Conservation (phyloP, 2,113 vertebrate genomes). For the Bagarius yarrelli region DNA sequence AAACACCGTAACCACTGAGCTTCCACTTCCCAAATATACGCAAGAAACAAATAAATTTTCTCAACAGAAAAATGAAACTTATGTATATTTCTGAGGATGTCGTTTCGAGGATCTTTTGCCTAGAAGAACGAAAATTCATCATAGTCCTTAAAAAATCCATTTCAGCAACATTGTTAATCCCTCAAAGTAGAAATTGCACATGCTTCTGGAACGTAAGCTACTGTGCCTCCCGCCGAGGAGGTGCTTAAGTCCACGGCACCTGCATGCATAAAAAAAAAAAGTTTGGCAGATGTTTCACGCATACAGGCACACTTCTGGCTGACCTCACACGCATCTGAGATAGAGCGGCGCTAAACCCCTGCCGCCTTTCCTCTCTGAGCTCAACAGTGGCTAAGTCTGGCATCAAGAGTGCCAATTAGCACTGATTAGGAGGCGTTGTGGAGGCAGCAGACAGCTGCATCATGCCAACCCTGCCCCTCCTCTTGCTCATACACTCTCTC, state of each 20-base stretch:
- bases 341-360: constrained; percentile 36
- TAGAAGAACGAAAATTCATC: constrained; percentile 18
- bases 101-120: constrained; percentile 39
- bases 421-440: constrained; percentile 60
- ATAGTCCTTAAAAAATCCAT: constrained; percentile 6
- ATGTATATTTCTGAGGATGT: constrained; percentile 49
- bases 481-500: background rate
- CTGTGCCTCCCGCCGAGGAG: background rate
- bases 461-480: constrained; percentile 47
- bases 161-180: constrained; percentile 20
- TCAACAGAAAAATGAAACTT: too few relatives aligned
- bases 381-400: constrained; percentile 54
- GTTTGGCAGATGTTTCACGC: constrained; percentile 20
- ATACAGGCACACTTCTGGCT: constrained; percentile 10
- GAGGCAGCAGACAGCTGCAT: constrained; percentile 49
- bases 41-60: too few relatives aligned
- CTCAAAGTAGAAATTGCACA: constrained; percentile 22
- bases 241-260: background rate
- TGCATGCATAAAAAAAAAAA: constrained; percentile 2
- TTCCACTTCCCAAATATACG: too few relatives aligned
- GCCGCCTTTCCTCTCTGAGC: constrained; percentile 38
- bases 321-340: background rate
- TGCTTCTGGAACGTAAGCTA: constrained; percentile 5
- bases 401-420: constrained; percentile 65
- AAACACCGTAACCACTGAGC: too few relatives aligned